phyloP scores from a whole-genome alignment of 1,140 invertebrate species.

The Parasteatoda tepidariorum region DNA sequence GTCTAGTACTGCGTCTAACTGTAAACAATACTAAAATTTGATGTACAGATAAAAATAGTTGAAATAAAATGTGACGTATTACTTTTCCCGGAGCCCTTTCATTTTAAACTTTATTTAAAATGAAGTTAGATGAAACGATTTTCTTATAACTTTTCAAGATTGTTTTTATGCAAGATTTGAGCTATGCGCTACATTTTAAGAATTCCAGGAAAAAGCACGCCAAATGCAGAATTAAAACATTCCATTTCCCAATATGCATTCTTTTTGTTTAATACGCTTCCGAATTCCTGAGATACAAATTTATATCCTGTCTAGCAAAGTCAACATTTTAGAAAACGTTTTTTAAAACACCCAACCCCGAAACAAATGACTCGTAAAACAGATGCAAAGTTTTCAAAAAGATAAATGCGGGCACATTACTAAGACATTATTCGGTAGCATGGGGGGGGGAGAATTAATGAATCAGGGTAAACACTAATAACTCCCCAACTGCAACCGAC shows the following conservation, averaged over 20 bases:
- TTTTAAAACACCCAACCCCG: background rate
- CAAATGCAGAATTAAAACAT: too few species aligned
- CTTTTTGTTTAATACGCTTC: background rate
- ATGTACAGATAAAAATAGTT: too few species aligned
- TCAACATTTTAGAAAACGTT: background rate
- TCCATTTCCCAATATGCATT: background rate
- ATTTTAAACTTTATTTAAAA: too few species aligned
- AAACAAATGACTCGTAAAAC: background rate
- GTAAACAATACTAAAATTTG: too few species aligned
- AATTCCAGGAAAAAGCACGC: too few species aligned
- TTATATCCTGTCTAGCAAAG: background rate
- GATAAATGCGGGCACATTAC: background rate
- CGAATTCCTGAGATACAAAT: background rate
- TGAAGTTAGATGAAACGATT: too few species aligned
- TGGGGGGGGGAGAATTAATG: background rate
- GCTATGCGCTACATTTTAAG: too few species aligned
- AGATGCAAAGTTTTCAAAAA: background rate
- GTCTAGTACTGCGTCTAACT: too few species aligned
- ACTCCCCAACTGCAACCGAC: constrained; percentile 24
- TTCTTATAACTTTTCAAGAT: too few species aligned
- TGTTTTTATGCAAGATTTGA: too few species aligned
- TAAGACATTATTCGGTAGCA: constrained; percentile 1
- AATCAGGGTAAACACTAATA: constrained; percentile 32
- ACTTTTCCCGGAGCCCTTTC: too few species aligned
- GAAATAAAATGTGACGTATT: too few species aligned